Evolutionary conservation across 2,797 vertebrate species (phyloP).

Genomic region (Valencia hispanica): DNA sequence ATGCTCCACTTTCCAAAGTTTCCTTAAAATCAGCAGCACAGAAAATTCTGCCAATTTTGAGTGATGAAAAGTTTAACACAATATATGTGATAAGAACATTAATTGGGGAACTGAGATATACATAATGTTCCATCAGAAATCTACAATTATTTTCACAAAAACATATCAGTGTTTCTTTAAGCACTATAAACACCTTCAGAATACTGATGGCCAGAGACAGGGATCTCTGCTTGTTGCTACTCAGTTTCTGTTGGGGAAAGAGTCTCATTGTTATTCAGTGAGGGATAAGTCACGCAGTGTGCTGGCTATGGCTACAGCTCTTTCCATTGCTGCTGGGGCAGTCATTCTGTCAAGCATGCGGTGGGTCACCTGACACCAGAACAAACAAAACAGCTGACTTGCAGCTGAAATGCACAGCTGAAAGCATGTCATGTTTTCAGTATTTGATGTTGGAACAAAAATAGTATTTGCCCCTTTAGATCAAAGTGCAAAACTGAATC

Average conservation of each 20-base stretch:
- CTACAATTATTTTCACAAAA: slow-evolving; percentile 8
- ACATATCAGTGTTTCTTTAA: slow-evolving; percentile 34
- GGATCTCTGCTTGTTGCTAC: slow-evolving; percentile 32
- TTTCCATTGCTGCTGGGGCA: slow-evolving; percentile 58
- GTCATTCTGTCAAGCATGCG: slow-evolving; percentile 55
- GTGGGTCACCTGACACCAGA: slow-evolving; percentile 74
- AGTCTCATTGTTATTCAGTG: slow-evolving; percentile 72
- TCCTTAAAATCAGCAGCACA: background rate
- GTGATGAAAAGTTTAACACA: background rate
- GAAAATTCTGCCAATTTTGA: background rate
- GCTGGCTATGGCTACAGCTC: slow-evolving; percentile 59
- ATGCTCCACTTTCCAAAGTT: background rate
- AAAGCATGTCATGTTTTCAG: slow-evolving; percentile 38
- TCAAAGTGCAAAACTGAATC: slow-evolving; percentile 22
- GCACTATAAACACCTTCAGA: slow-evolving; percentile 49
- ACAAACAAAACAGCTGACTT: slow-evolving; percentile 67
- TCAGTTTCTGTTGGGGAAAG: slow-evolving; percentile 48
- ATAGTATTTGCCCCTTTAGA: background rate
- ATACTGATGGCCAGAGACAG: slow-evolving; percentile 21
- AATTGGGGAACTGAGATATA: background rate
- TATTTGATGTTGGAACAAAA: slow-evolving; percentile 8
- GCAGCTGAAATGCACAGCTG: slow-evolving; percentile 31
- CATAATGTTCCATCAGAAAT: slow-evolving; percentile 19
- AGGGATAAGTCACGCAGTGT: slow-evolving; percentile 68
- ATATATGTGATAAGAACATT: background rate